Evolutionary conservation across 2,888 invertebrate species (phyloP), one percentile per base, ranked within the genome.

Genomic region (Stenurella melanura): DNA sequence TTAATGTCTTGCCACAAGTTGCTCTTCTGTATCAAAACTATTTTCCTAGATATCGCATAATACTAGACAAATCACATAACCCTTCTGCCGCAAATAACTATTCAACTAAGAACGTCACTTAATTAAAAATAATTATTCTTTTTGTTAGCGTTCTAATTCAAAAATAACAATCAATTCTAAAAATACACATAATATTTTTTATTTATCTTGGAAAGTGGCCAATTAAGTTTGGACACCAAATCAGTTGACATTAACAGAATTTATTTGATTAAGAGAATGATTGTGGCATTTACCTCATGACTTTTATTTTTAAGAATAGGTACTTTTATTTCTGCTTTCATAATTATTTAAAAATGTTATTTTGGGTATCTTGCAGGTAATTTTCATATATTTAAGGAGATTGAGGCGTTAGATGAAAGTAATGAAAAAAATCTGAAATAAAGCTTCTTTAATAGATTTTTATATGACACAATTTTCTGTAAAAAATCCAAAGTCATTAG

Each of bases 101-200:
- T 17, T n/a, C 4, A n/a, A n/a, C 50, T 17, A 50, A n/a, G 34
- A 38, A 34, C 18, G 58, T n/a, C 34, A 26, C 21, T 50, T 34
- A 69, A 69, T 69, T 69, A 58, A 69, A 69, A 38, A 57, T 58
- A 50, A 38, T 70, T 26, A 38, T 70, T 70, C 57, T 50, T 60
- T 69, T 54, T 58, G 63, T 72, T 61, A 18, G 69, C 34, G 60
- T 70, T 61, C 34, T 54, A 72, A 54, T 63, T 72, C 63, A 63
- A 63, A 72, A 72, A 72, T 72, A 72, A 72, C 72, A 63, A 72
- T 72, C 54, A 19, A 19, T 26, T 15, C 61, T 54, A 63, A 72
- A 63, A 63, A 72, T 72, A 72, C 50, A 21, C 34, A 18, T 30
- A 18, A 50, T 63, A 72, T 72, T 72, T 61, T 70, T 72, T 72